A percentile compares a stretch with the other conserved stretches of the same genome.
phyloP scores from a whole-genome alignment of 2,797 vertebrate genomes.

The Sebastes hubbsi region DNA sequence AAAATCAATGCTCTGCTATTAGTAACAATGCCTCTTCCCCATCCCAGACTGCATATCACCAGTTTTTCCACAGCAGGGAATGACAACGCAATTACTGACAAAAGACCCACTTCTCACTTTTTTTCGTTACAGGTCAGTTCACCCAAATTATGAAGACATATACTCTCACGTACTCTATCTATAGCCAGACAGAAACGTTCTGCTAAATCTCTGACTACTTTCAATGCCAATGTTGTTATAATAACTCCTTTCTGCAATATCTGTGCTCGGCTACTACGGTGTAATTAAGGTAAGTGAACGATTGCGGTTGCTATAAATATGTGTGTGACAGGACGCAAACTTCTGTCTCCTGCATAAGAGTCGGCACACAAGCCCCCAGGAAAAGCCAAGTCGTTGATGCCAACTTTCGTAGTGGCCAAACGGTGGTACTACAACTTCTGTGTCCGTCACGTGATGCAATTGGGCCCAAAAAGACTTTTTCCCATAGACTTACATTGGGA shows the following conservation, averaged over 20 bases:
- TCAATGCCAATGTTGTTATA: not conserved
- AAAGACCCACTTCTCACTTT: not conserved
- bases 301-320: not conserved
- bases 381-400: too few species aligned
- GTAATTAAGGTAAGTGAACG: not conserved
- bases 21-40: constrained; percentile 8
- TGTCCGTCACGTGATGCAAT: too few species aligned
- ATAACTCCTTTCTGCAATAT: not conserved
- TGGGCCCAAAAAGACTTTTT: too few species aligned
- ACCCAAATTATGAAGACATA: not conserved
- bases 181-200: not conserved
- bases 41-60: not conserved
- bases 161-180: not conserved
- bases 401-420: too few species aligned
- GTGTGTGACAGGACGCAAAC: not conserved
- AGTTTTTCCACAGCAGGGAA: not conserved
- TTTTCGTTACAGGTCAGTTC: not conserved
- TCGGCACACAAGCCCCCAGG: too few species aligned
- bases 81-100: not conserved
- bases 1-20: constrained; percentile 33
- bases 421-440: too few species aligned
- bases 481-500: too few species aligned
- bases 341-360: too few species aligned
- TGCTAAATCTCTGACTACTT: not conserved
- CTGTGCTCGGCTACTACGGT: not conserved